Evolutionary conservation across 2,888 invertebrate species (phyloP).

Genomic region (Andrena bucephala): DNA sequence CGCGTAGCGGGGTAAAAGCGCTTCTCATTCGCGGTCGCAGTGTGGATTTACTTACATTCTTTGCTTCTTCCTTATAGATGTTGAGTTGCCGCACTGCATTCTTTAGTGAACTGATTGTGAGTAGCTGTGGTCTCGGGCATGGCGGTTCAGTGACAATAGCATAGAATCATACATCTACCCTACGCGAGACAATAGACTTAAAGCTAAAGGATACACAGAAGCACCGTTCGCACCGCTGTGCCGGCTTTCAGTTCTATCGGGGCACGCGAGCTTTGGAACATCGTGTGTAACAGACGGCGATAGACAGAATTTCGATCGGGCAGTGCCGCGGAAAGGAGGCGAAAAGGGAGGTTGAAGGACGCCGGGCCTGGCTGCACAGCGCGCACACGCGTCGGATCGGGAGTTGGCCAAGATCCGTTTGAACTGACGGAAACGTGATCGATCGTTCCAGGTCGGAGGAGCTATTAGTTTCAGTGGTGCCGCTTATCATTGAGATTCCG

Average conservation of each 20-base stretch:
- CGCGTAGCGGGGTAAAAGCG: not conserved
- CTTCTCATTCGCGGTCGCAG: not conserved
- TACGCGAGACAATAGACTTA: too few species aligned
- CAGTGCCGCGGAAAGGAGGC: not conserved
- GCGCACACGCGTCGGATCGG: not conserved
- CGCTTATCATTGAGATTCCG: conserved; percentile 38
- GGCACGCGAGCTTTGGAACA: too few species aligned
- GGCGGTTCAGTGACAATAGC: too few species aligned
- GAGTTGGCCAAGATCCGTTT: not conserved
- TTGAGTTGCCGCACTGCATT: too few species aligned
- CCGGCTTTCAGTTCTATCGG: too few species aligned
- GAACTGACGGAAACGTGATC: not conserved
- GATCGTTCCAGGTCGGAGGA: not conserved
- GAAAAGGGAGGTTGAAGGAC: not conserved
- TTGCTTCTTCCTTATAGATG: not conserved
- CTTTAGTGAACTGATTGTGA: too few species aligned
- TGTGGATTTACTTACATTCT: not conserved
- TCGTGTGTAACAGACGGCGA: not conserved
- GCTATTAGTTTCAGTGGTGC: not conserved
- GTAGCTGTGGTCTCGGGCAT: too few species aligned
- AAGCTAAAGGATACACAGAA: too few species aligned
- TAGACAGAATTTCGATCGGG: too few species aligned
- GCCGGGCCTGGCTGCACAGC: not conserved
- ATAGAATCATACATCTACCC: too few species aligned
- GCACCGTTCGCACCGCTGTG: too few species aligned